Evolutionary conservation across 2,888 invertebrate genomes (phyloP), one percentile per base, ranked within the genome.

Genomic region (Eulithis testata): DNA sequence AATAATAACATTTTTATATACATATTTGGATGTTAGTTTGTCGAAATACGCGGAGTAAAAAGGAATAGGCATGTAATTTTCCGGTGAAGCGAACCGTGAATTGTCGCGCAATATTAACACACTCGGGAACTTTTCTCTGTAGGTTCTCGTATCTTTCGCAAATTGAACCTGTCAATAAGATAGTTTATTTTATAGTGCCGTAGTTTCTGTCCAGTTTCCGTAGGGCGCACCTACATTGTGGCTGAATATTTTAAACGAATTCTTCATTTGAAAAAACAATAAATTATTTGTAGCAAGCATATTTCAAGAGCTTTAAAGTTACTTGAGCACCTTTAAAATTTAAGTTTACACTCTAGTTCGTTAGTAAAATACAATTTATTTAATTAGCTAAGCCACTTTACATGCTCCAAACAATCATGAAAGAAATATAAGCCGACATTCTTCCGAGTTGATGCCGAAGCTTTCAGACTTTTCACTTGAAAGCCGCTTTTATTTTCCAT

Each of bases 51-150:
- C 40, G 55, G 64, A 54, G 59, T 60, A 62, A 59, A 69, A 66
- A 71, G 52, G 49, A 72, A 70, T 62, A 63, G 69, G 71, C 63
- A 70, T 68, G 69, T 71, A 76, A 78, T 80, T 78, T 78, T 76
- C 76, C 72, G 62, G 72, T 31, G 67, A 66, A 74, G 60, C 73
- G 75, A 74, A 63, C 75, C 72, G 75, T 66, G 69, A 66, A 55
- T 62, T 54, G 63, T 66, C 72, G 57, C 67, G 54, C 65, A 63
- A 67, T 69, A 71, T 74, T 73, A 66, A 66, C 71, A 70, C 66
- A 56, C 71, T 70, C 63, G 60, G 55, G 54, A 51, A 62, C 58
- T 51, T 64, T 60, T 62, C 62, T 63, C 49, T 63, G 14, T 12
- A 12, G 45, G 1, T 8, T n/a, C 27, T 40, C 45, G 54, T 40